Conservation (phyloP, 2,113 vertebrate species). For the Lagopus muta region DNA sequence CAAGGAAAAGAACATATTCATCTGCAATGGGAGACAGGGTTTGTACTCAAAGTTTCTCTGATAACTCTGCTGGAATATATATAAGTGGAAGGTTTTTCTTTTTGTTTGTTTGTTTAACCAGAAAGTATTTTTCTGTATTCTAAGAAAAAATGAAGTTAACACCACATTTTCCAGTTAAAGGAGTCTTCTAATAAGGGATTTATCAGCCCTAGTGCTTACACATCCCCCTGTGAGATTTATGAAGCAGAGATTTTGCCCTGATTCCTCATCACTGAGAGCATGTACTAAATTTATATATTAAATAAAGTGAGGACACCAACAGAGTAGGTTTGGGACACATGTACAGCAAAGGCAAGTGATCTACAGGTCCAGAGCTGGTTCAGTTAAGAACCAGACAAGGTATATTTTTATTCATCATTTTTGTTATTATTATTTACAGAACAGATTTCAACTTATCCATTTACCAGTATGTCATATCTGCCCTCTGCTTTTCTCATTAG, state of each 20-base stretch:
- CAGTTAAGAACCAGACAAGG: not conserved
- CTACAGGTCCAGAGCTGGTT: not conserved
- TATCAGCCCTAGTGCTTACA: not conserved
- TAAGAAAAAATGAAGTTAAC: not conserved
- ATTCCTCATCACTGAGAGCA: not conserved
- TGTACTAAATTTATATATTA: not conserved
- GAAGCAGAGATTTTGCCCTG: not conserved
- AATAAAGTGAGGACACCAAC: not conserved
- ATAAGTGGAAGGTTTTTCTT: not conserved
- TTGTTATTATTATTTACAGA: slow-evolving; percentile 22
- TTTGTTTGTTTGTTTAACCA: too few species aligned
- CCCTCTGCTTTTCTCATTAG: slow-evolving; percentile 13
- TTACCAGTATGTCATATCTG: slow-evolving; percentile 13
- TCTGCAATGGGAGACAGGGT: not conserved
- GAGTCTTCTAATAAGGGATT: not conserved
- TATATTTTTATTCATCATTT: not conserved
- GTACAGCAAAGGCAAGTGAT: not conserved
- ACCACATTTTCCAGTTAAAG: not conserved
- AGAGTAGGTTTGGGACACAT: not conserved
- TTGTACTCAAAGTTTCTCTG: not conserved
- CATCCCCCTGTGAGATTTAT: not conserved
- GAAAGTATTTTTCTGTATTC: not conserved
- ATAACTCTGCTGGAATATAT: not conserved
- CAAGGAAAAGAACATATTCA: not conserved
- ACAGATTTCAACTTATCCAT: slow-evolving; percentile 18